These are phyloP conservation scores for Ailuropoda melanoleuca DNA, from an alignment of 2,113 vertebrate genomes.

Conservation along the genomic window DNA sequence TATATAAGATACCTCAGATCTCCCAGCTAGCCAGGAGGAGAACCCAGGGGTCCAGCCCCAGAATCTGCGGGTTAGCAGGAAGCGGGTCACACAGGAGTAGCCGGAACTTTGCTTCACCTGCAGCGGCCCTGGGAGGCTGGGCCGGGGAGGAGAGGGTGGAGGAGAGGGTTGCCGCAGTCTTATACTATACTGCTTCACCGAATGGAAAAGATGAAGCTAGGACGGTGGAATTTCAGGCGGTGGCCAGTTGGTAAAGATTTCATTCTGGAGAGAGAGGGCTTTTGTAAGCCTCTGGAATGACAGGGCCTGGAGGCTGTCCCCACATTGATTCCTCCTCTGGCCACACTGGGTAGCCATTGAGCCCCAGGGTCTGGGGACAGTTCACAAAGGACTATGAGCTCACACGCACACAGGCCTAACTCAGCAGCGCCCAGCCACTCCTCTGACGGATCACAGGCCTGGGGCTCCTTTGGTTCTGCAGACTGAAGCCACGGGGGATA, in stretches of 20 bases:
- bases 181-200: not conserved
- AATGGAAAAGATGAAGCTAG: slow-evolving; percentile 71
- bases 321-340: not conserved
- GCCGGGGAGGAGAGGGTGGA: not conserved
- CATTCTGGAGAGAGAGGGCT: slow-evolving; percentile 60
- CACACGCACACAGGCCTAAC: not conserved
- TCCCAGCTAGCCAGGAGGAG: not conserved
- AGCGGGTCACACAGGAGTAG: not conserved
- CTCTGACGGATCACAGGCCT: not conserved
- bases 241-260: slow-evolving; percentile 66
- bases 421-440: not conserved
- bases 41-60: not conserved
- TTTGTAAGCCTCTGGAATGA: slow-evolving; percentile 70
- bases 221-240: slow-evolving; percentile 56
- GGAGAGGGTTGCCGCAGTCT: not conserved
- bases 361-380: not conserved
- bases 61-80: not conserved
- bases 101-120: not conserved
- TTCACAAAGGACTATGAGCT: slow-evolving; percentile 21
- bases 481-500: not conserved
- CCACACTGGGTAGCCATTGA: not conserved
- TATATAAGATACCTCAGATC: not conserved
- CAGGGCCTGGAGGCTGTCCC: slow-evolving; percentile 51
- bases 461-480: not conserved
- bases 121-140: not conserved